These are phyloP conservation scores for Hyalella azteca DNA, from an alignment of 2,888 invertebrate genomes.

Conservation along the genomic window DNA sequence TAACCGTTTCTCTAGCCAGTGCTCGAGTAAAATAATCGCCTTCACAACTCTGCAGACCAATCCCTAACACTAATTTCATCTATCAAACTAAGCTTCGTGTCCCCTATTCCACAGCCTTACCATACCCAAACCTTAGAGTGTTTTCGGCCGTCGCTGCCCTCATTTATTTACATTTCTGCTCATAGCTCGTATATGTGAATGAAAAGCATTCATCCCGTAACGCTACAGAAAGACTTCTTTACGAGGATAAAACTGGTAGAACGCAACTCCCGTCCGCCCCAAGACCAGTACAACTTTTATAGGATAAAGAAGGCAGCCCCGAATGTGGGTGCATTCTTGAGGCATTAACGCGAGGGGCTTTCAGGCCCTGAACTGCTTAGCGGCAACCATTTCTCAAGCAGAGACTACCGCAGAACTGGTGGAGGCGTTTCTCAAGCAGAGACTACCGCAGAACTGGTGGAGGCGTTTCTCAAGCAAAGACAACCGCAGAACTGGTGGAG, in stretches of 20 bases:
- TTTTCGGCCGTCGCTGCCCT: not conserved
- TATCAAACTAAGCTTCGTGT: no score
- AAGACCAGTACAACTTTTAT: not conserved
- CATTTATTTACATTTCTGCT: slow-evolving; percentile 3
- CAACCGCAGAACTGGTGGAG: no score
- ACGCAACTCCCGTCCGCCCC: no score
- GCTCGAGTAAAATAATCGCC: not conserved
- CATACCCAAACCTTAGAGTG: not conserved
- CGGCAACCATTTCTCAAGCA: not conserved
- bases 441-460: not conserved
- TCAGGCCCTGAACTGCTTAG: no score
- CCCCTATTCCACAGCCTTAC: not conserved
- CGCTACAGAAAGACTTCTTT: not conserved
- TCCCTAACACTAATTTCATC: not conserved
- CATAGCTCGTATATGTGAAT: slow-evolving; percentile 1
- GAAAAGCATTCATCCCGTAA: slow-evolving; percentile 15
- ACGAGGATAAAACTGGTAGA: not conserved
- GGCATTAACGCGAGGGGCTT: not conserved
- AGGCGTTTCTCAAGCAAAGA: not conserved
- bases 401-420: not conserved
- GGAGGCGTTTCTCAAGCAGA: not conserved
- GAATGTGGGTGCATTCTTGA: slow-evolving; percentile 30
- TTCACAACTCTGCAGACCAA: not conserved
- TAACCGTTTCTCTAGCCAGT: no score
- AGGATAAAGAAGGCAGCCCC: not conserved